Conservation (phyloP, 1,140 invertebrate species). For the Pectinophora gossypiella region DNA sequence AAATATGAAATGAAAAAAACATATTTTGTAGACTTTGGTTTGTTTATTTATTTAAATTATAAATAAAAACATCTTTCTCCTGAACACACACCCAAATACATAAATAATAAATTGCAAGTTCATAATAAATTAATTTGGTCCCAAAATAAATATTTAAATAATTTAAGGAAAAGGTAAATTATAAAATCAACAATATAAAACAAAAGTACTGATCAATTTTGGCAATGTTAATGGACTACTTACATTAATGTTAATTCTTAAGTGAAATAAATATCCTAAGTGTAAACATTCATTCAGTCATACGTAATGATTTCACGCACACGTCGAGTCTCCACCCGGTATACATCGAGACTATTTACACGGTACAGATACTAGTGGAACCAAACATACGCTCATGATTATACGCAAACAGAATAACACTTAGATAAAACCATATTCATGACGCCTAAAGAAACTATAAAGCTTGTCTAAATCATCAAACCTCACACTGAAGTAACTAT, state of each 20-base stretch:
- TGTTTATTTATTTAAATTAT: constrained; percentile 63
- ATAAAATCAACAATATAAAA: constrained; percentile 61
- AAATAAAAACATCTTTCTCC: constrained; percentile 65
- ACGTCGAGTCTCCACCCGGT: constrained; percentile 36
- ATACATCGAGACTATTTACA: constrained; percentile 53
- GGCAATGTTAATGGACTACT: constrained; percentile 69
- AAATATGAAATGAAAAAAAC: constrained; percentile 39
- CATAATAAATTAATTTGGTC: constrained; percentile 74
- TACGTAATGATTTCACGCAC: constrained; percentile 44
- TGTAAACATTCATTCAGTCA: constrained; percentile 51
- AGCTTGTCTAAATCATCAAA: constrained; percentile 33
- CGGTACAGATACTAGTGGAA: constrained; percentile 44
- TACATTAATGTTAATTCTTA: constrained; percentile 54
- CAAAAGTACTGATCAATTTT: constrained; percentile 70
- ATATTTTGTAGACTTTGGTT: constrained; percentile 69
- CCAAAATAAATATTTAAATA: constrained; percentile 72
- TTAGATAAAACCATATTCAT: constrained; percentile 48
- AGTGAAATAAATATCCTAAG: constrained; percentile 65
- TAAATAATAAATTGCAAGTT: constrained; percentile 55
- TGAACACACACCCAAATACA: constrained; percentile 67
- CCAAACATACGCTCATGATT: constrained; percentile 40
- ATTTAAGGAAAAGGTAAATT: constrained; percentile 60
- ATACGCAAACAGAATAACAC: constrained; percentile 50
- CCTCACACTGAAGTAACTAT: constrained; percentile 45
- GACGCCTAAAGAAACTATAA: constrained; percentile 50